Conservation (phyloP, 2,113 vertebrate species). For the Callipepla californica region DNA sequence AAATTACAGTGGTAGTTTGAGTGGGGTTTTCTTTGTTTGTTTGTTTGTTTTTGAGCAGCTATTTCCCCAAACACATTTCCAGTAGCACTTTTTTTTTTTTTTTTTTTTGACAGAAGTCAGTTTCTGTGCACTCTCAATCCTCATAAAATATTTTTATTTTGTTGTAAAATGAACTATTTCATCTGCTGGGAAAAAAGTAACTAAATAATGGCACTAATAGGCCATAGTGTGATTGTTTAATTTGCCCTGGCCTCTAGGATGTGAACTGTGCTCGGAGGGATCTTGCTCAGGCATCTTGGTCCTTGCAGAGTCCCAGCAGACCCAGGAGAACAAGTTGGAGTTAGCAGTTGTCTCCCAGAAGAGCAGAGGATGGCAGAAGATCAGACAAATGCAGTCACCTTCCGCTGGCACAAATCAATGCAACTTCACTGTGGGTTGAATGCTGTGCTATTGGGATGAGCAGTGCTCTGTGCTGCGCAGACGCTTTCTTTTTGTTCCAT, state of each 20-base stretch:
- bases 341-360: neutral
- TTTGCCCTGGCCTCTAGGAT: neutral
- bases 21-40: neutral
- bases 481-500: neutral
- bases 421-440: neutral
- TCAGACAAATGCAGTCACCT: neutral
- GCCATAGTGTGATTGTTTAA: neutral
- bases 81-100: neutral
- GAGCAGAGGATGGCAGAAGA: neutral
- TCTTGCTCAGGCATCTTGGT: neutral
- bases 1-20: neutral
- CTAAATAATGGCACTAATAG: neutral
- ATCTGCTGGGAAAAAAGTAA: neutral
- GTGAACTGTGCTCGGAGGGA: neutral
- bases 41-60: neutral
- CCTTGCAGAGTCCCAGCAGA: neutral
- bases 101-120: neutral
- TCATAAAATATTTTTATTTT: neutral
- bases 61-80: neutral
- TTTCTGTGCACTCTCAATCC: neutral
- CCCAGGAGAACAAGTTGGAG: neutral
- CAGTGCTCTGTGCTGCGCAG: fast-evolving
- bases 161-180: neutral
- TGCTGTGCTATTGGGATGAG: neutral
- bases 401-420: fast-evolving